Evolutionary conservation across 2,888 invertebrate species (phyloP).

Genomic region (Tanytarsus gracilentus): DNA sequence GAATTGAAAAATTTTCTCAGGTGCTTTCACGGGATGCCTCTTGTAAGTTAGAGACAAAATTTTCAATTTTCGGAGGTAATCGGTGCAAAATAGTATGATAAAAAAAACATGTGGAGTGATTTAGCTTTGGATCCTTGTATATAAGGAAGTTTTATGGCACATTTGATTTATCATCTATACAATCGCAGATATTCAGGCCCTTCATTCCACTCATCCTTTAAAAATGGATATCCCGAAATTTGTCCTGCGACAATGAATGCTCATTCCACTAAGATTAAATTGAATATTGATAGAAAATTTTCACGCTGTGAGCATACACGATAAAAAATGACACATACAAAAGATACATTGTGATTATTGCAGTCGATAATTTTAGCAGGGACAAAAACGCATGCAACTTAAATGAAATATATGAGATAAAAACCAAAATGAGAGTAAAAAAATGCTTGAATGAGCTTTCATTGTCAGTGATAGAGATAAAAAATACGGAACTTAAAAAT

Average conservation of each 20-base stretch:
- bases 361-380: too few species aligned
- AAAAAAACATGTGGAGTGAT: constrained; percentile 6
- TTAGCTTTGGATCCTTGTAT: constrained; percentile 20
- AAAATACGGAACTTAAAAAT: neutral
- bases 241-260: neutral
- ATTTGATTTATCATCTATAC: neutral
- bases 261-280: neutral
- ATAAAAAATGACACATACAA: neutral
- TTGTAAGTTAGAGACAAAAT: neutral
- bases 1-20: constrained; percentile 4
- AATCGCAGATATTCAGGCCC: neutral
- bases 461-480: too few species aligned
- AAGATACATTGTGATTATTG: too few species aligned
- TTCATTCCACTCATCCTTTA: neutral
- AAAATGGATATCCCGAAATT: neutral
- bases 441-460: constrained; percentile 4
- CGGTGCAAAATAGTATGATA: neutral
- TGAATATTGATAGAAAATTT: neutral
- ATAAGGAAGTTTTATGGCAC: constrained; percentile 22
- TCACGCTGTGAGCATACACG: neutral
- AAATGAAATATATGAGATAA: neutral
- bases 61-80: neutral
- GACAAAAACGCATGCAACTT: too few species aligned
- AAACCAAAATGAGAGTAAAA: neutral
- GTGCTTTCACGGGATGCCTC: neutral